Evolutionary conservation across 2,888 invertebrate species (phyloP), one percentile per base, ranked within the genome.

Genomic region (Harpalus rubripes): DNA sequence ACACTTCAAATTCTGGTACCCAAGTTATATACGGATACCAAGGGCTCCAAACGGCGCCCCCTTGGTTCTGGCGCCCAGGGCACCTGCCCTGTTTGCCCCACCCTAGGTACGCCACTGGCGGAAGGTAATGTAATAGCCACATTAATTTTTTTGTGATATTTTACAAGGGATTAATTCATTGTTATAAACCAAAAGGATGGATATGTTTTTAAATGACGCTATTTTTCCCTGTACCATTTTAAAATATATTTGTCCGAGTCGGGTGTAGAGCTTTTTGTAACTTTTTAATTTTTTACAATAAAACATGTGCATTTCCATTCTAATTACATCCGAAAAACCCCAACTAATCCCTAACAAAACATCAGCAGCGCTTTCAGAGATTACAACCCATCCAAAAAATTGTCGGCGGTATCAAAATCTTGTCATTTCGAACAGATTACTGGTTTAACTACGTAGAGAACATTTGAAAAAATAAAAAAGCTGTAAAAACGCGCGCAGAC

Each of bases 381-480:
- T 74, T 74, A 74, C 16, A 74, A 44, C 22, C 44, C 18, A 68
- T 18, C 72, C 18, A 74, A 74, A 74, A 74, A 74, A 74, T 74
- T 16, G 72, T 41, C 18, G 15, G 72, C 41, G 26, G 26, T 56
- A 78, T 58, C 56, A 26, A 58, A 58, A 78, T 78, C 58, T 78
- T 58, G 78, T 78, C 78, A 78, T 78, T 56, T 26, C 58, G 58
- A 58, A 58, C 58, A 58, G 80, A 63, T 80, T 80, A 80, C 44
- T 41, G 58, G 44, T 44, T 78, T 26, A 58, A 78, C 78, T 78
- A 81, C 22, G 44, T 10, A 10, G 44, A 12, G 81, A 74, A 76
- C 41, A 58, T 58, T 56, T 76, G 56, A n/a, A 61, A 83, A 61
- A 74, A 61, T 61, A 83, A 83, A 74, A 74, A 83, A 59, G 58